Base-by-base conservation (phyloP, 1,140 invertebrate species). In the Drosophila sproati region DNA sequence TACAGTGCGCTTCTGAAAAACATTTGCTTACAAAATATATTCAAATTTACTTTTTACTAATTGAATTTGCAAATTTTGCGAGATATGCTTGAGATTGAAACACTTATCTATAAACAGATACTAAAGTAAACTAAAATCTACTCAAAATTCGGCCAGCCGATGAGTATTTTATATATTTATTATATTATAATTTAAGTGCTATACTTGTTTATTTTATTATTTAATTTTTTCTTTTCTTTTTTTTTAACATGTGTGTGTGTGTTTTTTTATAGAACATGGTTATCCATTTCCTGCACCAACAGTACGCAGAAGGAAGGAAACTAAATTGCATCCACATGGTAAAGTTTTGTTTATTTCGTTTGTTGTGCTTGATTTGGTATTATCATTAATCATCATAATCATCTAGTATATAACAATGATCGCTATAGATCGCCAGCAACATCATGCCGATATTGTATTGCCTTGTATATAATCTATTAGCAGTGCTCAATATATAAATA, bases 311-410 rank as follows among this genome's bases (percentile, higher is more conserved):
- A 82, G 91, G 91, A 92, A 92, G 91, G 88, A 92, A 83, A 91
- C 91, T 77, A 92, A 92, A 89, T 89, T 91, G 81, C 91, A 92
- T 90, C 91, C 91, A 91, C 85, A 91, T 86, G 91, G 91, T 92
- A 92, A 92, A 82, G 73, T 91, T 88, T 82, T 60, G 59, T 55
- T 76, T 60, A 64, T 74, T 78, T 86, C 35, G 37, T 85, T 78
- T 79, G 72, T 56, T 76, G 78, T 81, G 74, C 75, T 73, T 85
- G 29, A 78, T 76, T 91, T 81, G 51, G 74, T 74, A 39, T 59
- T 54, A 72, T 57, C 61, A 39, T 10, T n/a, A 20, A 8, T 3
- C 41, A 29, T 43, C 39, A 43, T 43, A n/a, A 43, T 43, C 39
- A 32, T n/a, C 50, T 41, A 63, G 3, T 5, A 47, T 20, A 35